Base-by-base conservation (phyloP, 1,140 invertebrate genomes). In the Zaprionus gabonicus region DNA sequence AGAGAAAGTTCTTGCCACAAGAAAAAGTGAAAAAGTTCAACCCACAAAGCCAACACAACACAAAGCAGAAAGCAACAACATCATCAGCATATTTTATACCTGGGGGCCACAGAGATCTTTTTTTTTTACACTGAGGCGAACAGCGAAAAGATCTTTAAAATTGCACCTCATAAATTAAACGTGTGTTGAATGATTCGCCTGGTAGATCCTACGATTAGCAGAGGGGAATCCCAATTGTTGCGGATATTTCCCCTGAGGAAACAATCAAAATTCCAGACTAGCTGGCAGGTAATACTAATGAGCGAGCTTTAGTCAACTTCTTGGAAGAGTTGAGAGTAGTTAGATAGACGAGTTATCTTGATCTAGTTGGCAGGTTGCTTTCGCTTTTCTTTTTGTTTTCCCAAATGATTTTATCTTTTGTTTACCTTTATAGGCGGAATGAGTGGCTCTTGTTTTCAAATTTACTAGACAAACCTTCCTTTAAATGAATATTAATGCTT, bases 1-100 rank as follows among this genome's bases (percentile, higher is more conserved):
- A 91, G 86, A 91, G 86, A 91, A 91, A 91, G 86, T 91, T 91
- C 87, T 91, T 86, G 83, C 87, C 80, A 80, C 86, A 82, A 76
- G 72, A 87, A 87, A 88, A 88, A 88, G 85, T 90, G 81, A 88
- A 84, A 88, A 80, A 86, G 53, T 27, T 56, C 53, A 56, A 31
- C 53, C 13, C 20, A 51, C 46, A 51, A 46, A 51, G 46, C 6
- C 17, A 51, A 10, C 46, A 31, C 7, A 31, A 49, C 6, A 20
- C 6, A 49, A 15, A 41, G 13, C 36, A n/a, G 38, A 49, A 15
- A 41, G 13, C 36, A n/a, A 15, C 38, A 46, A 46, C 41, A 46
- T 9, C 2, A 46, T 46, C 41, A 46, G 41, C 46, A 73, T 70
- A 72, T 79, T 79, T 72, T 57, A 55, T 57, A 55, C 76, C 78